Base-by-base conservation (phyloP, 53 echinoderm and acorn worm species). In the Holothuria scabra region DNA sequence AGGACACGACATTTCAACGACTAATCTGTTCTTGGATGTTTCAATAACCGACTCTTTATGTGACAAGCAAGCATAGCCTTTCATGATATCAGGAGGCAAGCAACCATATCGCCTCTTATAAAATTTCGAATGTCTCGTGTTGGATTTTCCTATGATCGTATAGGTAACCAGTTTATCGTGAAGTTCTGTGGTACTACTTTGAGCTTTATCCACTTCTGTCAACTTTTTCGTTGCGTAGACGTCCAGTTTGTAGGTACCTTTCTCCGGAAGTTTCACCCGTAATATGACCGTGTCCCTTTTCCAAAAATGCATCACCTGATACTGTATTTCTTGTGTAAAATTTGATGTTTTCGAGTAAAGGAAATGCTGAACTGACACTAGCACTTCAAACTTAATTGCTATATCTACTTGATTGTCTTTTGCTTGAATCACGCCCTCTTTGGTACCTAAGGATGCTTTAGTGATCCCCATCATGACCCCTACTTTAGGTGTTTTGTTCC, bases 301-400 rank as follows among this genome's bases (percentile, higher is more conserved):
- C 72, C 72, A 72, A 48, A 44, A 72, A 38, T 72, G 72, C 72
- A 72, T 72, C 16, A 72, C 72, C 3, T 72, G 72, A 48, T 72
- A 72, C 21, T n/a, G 24, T 4, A 72, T 41, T 25, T 72, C 72
- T 46, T 72, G 49, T 3, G 22, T 72, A 46, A 72, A 72, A 23
- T 28, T 12, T 72, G 72, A 46, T 9, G 72, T 18, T 72, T 72
- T 72, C 2, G 46, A 41, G 11, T 44, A 46, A 25, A 72, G 46
- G 48, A 72, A 72, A 26, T 72, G 72, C 22, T 72, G 46, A 8
- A 72, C 12, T 44, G 72, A 44, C 16, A 44, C 72, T n/a, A 72
- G 72, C 46, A 72, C 72, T 19, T 72, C 28, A 11, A 72, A 25
- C 72, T 46, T 72, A 23, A 72, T 21, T 25, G 7, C 13, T 22